These are phyloP conservation scores for Turritopsis rubra DNA, from an alignment of 30 jellyfish, hydroid and myxozoan species.

Conservation along the genomic window DNA sequence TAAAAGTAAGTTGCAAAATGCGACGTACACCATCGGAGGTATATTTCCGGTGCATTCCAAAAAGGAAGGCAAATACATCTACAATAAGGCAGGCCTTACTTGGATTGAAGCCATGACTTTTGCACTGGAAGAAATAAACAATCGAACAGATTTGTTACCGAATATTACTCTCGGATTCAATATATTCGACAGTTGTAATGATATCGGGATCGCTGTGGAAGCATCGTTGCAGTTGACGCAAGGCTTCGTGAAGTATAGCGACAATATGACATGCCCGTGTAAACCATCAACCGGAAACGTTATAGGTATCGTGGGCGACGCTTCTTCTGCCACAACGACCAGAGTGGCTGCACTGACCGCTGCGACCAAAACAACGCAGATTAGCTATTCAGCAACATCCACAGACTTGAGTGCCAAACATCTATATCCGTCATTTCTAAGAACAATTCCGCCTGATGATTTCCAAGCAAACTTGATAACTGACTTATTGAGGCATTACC, in stretches of 20 bases:
- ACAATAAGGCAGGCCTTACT: conserved; percentile 70
- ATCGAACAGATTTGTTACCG: conserved; percentile 42
- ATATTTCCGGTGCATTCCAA: conserved; percentile 82
- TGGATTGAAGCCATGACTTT: conserved; percentile 91
- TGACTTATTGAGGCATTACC: conserved; percentile 46
- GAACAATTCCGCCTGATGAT: conserved; percentile 95
- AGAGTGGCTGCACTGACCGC: conserved; percentile 79
- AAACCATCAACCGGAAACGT: conserved; percentile 38
- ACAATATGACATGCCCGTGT: conserved; percentile 45
- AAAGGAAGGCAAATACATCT: conserved; percentile 28
- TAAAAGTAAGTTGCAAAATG: conserved; percentile 3
- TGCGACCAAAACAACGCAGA: conserved; percentile 75
- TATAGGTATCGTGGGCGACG: conserved; percentile 89
- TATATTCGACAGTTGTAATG: conserved; percentile 85
- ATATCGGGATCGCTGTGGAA: conserved; percentile 54
- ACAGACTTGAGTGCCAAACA: conserved; percentile 78
- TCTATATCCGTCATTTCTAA: conserved; percentile 78
- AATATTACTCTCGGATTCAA: conserved; percentile 63
- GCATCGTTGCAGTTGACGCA: conserved; percentile 72
- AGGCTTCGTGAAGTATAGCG: background rate
- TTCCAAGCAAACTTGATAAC: conserved; percentile 78
- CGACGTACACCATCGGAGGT: conserved; percentile 71
- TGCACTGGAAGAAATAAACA: conserved; percentile 83
- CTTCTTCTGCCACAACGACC: conserved; percentile 81
- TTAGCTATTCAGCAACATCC: conserved; percentile 91